Evolutionary conservation across 2,113 vertebrate genomes (phyloP).

Genomic region (Cottus gobio): DNA sequence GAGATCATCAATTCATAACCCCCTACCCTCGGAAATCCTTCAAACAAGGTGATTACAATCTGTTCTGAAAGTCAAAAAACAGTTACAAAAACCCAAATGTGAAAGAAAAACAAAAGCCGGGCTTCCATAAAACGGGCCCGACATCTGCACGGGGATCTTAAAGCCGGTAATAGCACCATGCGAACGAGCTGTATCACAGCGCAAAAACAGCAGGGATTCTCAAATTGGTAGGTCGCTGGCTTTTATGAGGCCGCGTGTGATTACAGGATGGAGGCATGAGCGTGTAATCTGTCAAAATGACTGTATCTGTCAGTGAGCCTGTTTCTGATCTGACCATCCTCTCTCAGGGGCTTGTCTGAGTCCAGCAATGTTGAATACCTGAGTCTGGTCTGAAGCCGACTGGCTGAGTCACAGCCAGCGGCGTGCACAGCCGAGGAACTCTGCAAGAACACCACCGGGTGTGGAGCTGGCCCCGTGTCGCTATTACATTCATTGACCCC

Average conservation of each 20-base stretch:
- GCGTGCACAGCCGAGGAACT: background rate
- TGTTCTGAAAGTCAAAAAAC: background rate
- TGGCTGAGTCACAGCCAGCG: conserved; percentile 6
- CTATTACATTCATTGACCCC: background rate
- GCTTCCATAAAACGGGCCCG: conserved; percentile 66
- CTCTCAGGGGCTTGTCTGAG: conserved; percentile 15
- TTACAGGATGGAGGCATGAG: conserved; percentile 74
- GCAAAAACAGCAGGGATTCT: conserved; percentile 69
- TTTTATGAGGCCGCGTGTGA: conserved; percentile 67
- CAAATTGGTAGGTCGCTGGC: conserved; percentile 76
- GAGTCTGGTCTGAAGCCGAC: background rate
- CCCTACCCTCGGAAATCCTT: conserved; percentile 3
- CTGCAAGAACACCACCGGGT: background rate
- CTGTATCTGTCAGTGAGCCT: conserved; percentile 68
- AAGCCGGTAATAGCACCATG: conserved; percentile 73
- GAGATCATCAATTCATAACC: conserved; percentile 44
- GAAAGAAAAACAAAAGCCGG: conserved; percentile 59
- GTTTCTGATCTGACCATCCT: conserved; percentile 60
- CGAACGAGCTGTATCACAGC: conserved; percentile 55
- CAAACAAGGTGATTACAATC: conserved; percentile 12
- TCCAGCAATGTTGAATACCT: conserved; percentile 28
- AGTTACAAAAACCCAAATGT: conserved; percentile 40
- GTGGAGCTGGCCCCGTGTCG: background rate
- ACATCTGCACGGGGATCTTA: conserved; percentile 76
- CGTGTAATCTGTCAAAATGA: conserved; percentile 76